Conservation (phyloP, 2,113 vertebrate genomes). For the Sula dactylatra region DNA sequence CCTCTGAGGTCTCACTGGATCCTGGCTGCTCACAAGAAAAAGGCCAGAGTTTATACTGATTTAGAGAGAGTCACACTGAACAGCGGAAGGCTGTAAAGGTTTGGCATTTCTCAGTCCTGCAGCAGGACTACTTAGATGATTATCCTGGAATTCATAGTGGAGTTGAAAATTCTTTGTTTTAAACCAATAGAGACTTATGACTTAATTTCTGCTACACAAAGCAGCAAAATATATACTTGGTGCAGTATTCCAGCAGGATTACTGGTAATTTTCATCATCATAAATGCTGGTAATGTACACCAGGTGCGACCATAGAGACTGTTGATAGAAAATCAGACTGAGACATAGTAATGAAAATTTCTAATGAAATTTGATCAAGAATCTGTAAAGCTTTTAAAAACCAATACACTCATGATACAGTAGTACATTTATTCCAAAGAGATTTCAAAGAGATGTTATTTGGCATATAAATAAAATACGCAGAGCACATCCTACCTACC, state of each 20-base stretch:
- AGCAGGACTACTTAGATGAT: not conserved
- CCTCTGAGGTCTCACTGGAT: constrained; percentile 7
- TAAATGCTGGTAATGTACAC: not conserved
- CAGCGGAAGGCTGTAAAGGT: not conserved
- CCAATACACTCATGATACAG: not conserved
- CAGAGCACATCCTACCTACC: not conserved
- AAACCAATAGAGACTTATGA: not conserved
- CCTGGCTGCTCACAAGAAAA: constrained; percentile 24
- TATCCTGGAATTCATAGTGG: not conserved
- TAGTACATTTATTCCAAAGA: not conserved
- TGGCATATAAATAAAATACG: not conserved
- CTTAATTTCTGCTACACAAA: not conserved
- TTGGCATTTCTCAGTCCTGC: constrained; percentile 34
- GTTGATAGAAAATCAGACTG: not conserved
- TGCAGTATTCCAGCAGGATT: not conserved
- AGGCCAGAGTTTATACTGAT: not conserved
- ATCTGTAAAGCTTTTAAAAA: not conserved
- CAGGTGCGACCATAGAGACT: not conserved
- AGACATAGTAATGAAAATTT: not conserved
- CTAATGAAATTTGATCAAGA: not conserved
- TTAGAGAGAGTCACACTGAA: not conserved
- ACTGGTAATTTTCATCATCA: not conserved
- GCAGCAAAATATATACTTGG: not conserved
- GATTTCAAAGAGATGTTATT: not conserved
- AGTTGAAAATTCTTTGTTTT: not conserved